These are phyloP conservation scores for Hipparchia semele DNA, from an alignment of 2,888 invertebrate genomes.

Conservation along the genomic window DNA sequence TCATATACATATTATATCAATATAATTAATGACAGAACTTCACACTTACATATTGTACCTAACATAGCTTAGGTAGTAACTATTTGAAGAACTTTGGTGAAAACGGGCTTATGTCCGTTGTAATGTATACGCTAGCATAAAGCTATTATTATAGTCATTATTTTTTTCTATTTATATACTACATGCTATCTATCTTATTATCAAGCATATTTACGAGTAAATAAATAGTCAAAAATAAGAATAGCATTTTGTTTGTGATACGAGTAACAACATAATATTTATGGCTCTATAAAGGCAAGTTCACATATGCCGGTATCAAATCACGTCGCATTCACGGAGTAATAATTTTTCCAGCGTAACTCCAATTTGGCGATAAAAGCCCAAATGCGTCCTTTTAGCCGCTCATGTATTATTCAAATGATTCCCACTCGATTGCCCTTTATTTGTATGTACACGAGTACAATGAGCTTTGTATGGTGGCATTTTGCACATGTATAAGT, in stretches of 20 bases:
- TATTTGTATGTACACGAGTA: conserved; percentile 48
- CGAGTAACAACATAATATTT: background rate
- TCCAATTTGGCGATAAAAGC: conserved; percentile 60
- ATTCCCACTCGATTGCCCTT: conserved; percentile 56
- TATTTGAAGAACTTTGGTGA: no score
- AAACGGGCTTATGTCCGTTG: no score
- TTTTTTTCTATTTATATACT: no score
- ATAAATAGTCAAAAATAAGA: background rate
- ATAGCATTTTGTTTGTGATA: background rate
- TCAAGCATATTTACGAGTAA: no score
- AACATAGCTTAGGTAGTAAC: no score
- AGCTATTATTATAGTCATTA: no score
- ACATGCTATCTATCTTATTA: no score
- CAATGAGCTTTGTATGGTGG: conserved; percentile 41
- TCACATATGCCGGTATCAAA: conserved; percentile 14
- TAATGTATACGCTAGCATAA: no score
- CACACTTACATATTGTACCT: no score
- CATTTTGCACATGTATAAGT: conserved; percentile 12
- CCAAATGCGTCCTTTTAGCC: conserved; percentile 51
- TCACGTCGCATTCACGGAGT: conserved; percentile 24
- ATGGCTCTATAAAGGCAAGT: background rate
- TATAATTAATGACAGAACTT: no score
- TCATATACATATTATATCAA: no score
- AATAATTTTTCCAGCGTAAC: conserved; percentile 43
- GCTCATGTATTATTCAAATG: conserved; percentile 69